These are phyloP conservation scores for Cyclophora punctaria DNA, from an alignment of 2,888 invertebrate species.

Conservation along the genomic window DNA sequence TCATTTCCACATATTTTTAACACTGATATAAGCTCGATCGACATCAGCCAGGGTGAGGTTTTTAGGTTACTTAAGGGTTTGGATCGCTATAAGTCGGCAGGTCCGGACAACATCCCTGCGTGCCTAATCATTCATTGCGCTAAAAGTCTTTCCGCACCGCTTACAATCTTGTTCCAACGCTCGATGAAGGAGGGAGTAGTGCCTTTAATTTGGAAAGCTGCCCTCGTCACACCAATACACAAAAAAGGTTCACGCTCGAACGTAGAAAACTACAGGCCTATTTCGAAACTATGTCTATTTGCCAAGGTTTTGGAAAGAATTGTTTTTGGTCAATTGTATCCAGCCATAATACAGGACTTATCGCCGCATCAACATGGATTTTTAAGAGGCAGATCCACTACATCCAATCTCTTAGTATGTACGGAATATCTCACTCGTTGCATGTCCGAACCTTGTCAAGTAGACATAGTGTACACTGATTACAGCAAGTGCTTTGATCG, in stretches of 20 bases:
- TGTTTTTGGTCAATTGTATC: conserved; percentile 1
- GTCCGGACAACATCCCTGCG: conserved; percentile 2
- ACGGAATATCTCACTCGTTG: too few species aligned
- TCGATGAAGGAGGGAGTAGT: background rate
- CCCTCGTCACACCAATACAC: conserved; percentile 3
- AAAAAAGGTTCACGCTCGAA: conserved; percentile 1
- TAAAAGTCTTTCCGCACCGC: background rate
- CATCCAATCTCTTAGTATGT: too few species aligned
- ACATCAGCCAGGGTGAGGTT: background rate
- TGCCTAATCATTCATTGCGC: conserved; percentile 1
- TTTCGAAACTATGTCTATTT: conserved; percentile 5
- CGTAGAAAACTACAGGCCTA: conserved; percentile 5
- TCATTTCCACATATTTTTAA: too few species aligned
- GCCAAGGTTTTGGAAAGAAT: conserved; percentile 1
- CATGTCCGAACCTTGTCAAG: too few species aligned
- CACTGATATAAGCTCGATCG: background rate
- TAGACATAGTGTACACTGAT: too few species aligned
- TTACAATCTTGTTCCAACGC: background rate
- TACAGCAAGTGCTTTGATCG: too few species aligned
- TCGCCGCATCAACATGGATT: too few species aligned
- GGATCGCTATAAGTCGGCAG: conserved; percentile 2
- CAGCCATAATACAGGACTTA: background rate
- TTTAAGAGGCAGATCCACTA: too few species aligned
- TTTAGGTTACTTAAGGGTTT: background rate
- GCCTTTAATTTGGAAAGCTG: conserved; percentile 4